Evolutionary conservation across 2,113 vertebrate species (phyloP).

Genomic region (Pleuronectes platessa): DNA sequence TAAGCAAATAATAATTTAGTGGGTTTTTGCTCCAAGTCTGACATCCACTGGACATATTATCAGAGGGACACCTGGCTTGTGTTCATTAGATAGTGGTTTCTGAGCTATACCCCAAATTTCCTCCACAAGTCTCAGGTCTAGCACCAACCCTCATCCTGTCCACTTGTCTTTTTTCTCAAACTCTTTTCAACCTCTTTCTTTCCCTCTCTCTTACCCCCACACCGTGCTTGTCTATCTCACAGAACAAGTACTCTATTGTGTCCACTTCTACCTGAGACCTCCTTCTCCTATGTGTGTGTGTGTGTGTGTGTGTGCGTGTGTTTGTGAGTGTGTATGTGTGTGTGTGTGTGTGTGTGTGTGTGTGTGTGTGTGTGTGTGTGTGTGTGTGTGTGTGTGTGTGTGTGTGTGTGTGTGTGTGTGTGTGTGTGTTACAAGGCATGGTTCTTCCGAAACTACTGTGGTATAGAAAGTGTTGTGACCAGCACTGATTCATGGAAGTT

Average conservation of each 20-base stretch:
- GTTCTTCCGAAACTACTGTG: too few species aligned
- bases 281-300: neutral
- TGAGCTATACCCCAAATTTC: constrained; percentile 24
- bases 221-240: neutral
- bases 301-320: too few species aligned
- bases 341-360: too few species aligned
- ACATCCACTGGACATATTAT: neutral
- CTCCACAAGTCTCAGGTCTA: neutral
- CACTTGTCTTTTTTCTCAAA: neutral
- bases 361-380: constrained; percentile 6
- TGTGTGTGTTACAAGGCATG: too few species aligned
- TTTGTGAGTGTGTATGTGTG: too few species aligned
- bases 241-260: constrained; percentile 71
- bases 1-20: neutral
- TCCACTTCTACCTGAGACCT: neutral
- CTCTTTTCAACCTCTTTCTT: constrained; percentile 8
- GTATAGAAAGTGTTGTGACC: too few species aligned
- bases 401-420: too few species aligned
- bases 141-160: neutral
- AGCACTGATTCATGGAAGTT: too few species aligned
- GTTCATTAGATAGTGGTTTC: constrained; percentile 15
- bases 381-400: too few species aligned
- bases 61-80: neutral
- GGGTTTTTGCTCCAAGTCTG: neutral
- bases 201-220: constrained; percentile 3